These are phyloP conservation scores for Callaeas wilsoni DNA, from an alignment of 2,113 vertebrate genomes.

Conservation along the genomic window DNA sequence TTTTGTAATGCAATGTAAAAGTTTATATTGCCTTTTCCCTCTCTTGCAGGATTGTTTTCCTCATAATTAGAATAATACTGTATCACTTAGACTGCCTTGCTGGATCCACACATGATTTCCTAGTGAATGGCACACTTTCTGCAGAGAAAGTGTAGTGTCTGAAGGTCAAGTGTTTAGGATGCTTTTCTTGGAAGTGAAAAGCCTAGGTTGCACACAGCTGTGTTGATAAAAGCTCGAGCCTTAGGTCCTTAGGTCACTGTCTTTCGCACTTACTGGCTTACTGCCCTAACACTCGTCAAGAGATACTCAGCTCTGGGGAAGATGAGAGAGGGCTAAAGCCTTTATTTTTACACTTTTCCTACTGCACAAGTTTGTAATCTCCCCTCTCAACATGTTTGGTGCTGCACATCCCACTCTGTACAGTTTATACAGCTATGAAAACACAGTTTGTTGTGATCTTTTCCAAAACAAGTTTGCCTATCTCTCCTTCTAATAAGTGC, in stretches of 20 bases:
- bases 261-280: background rate
- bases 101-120: background rate
- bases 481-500: background rate
- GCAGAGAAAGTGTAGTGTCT: background rate
- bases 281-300: background rate
- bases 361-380: background rate
- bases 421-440: background rate
- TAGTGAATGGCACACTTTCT: background rate
- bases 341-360: background rate
- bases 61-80: background rate
- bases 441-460: background rate
- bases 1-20: background rate
- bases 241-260: background rate
- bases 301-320: background rate
- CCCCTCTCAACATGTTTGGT: background rate
- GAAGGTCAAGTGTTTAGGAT: background rate
- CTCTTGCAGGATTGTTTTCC: background rate
- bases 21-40: background rate
- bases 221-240: background rate
- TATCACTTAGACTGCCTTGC: background rate
- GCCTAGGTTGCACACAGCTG: background rate
- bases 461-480: background rate
- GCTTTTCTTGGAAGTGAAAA: background rate
- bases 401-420: background rate
- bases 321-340: background rate